Evolutionary conservation across 2,888 invertebrate species (phyloP).

Genomic region (Trichacis sp.): DNA sequence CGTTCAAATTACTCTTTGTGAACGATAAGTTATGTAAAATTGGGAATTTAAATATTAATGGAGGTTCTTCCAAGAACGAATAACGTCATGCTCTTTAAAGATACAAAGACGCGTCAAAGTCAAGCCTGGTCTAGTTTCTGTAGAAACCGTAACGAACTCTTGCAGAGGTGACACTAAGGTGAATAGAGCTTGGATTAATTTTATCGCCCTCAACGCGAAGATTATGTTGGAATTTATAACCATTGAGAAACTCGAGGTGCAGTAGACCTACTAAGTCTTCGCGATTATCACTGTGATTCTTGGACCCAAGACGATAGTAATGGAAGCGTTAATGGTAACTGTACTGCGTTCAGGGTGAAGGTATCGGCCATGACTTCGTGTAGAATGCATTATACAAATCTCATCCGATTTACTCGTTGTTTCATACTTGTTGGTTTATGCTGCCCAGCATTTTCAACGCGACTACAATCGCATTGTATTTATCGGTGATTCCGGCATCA

Average conservation of each 20-base stretch:
- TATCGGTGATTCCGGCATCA: too few species aligned
- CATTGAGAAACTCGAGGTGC: conserved; percentile 39
- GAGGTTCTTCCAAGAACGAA: conserved; percentile 14
- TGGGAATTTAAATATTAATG: conserved; percentile 22
- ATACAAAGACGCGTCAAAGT: conserved; percentile 28
- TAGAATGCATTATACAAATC: conserved; percentile 24
- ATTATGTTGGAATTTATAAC: conserved; percentile 52
- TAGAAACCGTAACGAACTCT: conserved; percentile 31
- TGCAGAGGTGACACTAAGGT: conserved; percentile 46
- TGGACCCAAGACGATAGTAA: conserved; percentile 45
- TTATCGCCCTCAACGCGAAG: conserved; percentile 51
- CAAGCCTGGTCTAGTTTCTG: conserved; percentile 24
- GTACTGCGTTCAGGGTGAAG: neutral
- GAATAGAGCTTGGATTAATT: conserved; percentile 49
- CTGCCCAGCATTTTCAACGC: neutral
- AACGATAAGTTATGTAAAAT: conserved; percentile 2
- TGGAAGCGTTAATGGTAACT: conserved; percentile 23
- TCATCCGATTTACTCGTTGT: too few species aligned
- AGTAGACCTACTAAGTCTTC: conserved; percentile 46
- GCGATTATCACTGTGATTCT: conserved; percentile 50
- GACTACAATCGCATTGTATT: too few species aligned
- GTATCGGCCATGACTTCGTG: conserved; percentile 23
- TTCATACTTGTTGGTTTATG: too few species aligned
- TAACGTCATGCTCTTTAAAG: conserved; percentile 19
- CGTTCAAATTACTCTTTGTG: neutral